These are phyloP conservation scores for Artibeus jamaicensis DNA, from an alignment of 2,797 vertebrate species.

Conservation along the genomic window DNA sequence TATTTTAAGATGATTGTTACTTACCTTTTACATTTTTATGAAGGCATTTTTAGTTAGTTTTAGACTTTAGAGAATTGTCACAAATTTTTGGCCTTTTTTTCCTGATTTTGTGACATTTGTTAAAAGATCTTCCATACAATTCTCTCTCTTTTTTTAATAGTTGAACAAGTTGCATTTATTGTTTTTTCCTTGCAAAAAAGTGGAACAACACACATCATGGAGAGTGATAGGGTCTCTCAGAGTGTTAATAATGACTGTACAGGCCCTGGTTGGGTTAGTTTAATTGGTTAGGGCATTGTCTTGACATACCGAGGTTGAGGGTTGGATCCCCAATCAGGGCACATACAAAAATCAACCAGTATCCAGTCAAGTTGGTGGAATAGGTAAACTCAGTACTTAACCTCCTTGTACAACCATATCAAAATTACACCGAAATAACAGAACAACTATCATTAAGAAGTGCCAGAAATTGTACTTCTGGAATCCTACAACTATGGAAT, in stretches of 20 bases:
- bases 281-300: background rate
- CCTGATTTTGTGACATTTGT: background rate
- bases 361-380: background rate
- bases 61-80: background rate
- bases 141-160: background rate
- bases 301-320: background rate
- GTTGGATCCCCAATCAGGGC: background rate
- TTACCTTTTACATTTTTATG: background rate
- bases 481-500: background rate
- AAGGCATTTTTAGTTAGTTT: constrained; percentile 19
- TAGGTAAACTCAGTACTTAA: background rate
- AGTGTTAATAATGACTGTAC: background rate
- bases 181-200: background rate
- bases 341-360: background rate
- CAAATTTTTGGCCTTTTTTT: background rate
- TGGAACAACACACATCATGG: background rate
- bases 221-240: background rate
- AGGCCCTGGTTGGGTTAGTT: background rate
- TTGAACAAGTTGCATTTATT: background rate
- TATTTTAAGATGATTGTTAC: constrained; percentile 29
- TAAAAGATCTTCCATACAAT: background rate
- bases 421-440: background rate
- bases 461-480: background rate
- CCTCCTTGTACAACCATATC: background rate
- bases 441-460: background rate